These are phyloP conservation scores for Spodoptera frugiperda DNA, from an alignment of 1,140 invertebrate genomes.

Conservation along the genomic window DNA sequence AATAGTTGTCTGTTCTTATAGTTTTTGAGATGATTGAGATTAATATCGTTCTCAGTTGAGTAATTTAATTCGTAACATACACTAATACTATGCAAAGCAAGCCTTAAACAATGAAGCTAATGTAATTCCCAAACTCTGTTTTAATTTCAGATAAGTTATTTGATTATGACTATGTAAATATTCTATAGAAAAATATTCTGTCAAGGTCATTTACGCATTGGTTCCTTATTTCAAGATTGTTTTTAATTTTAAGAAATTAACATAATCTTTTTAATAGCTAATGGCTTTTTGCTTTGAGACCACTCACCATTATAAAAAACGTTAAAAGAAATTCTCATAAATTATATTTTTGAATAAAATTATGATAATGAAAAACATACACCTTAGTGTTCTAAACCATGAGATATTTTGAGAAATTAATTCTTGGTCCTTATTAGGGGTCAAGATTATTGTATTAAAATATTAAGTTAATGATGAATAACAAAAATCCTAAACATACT, in stretches of 20 bases:
- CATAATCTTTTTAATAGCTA: conserved; percentile 34
- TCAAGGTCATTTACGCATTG: not conserved
- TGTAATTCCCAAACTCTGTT: too few relatives aligned
- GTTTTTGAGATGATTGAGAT: not conserved
- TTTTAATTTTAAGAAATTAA: conserved; percentile 32
- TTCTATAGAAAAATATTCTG: not conserved
- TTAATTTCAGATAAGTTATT: too few relatives aligned
- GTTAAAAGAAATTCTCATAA: conserved; percentile 1
- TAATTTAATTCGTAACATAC: too few relatives aligned
- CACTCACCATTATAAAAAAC: conserved; percentile 1
- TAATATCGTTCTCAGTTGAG: not conserved
- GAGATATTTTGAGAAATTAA: not conserved
- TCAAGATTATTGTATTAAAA: not conserved
- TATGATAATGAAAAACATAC: conserved; percentile 12
- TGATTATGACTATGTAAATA: too few relatives aligned
- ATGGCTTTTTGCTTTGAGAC: conserved; percentile 2
- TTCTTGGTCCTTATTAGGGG: not conserved
- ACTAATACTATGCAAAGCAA: not conserved
- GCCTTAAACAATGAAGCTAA: not conserved
- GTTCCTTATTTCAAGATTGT: not conserved
- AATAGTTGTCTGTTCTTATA: not conserved
- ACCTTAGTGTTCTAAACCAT: not conserved
- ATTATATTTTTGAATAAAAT: conserved; percentile 13
- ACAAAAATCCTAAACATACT: too few relatives aligned
- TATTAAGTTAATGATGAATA: too few relatives aligned